Evolutionary conservation across 2,888 invertebrate genomes (phyloP), one percentile per base, ranked within the genome.

Genomic region (Ormia ochracea): DNA sequence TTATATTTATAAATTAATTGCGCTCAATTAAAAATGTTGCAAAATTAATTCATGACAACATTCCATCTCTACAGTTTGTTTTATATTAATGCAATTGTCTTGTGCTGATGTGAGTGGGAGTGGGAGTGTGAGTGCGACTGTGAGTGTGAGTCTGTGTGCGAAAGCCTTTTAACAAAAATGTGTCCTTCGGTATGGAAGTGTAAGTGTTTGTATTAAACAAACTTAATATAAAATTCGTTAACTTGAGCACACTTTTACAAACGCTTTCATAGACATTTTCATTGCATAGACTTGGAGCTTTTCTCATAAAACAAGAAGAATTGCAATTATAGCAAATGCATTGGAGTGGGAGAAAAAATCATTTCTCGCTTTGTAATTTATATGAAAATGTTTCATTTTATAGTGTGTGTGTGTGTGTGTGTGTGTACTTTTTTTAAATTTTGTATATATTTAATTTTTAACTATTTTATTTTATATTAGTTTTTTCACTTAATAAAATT

Each of bases 21-120:
- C 88, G 87, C 87, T 87, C 87, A 87, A 87, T 87, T 87, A 87
- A 87, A 87, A 87, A 87, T 87, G 87, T 87, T 87, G 88, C 87
- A 87, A 87, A 87, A 87, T 87, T 87, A 87, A 87, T 87, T 87
- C 87, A 75, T 74, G 81, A 77, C 77, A 81, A 81, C 77, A 74
- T 78, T 81, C 52, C 77, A 73, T 77, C 79, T 78, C 68, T 81
- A 75, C 65, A 77, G 86, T 63, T 56, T 69, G 54, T 63, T 23
- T 61, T 48, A n/a, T 68, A 41, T 61, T 48, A 50, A 23, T 43
- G 72, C 38, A 31, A 41, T 43, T 36, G 36, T 63, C 28, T 6
- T n/a, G n/a, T n/a, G n/a, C n/a, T n/a, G n/a, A n/a, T n/a, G n/a
- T n/a, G n/a, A n/a, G n/a, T n/a, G n/a, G n/a, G n/a, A n/a, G n/a